These are phyloP conservation scores for Enteromius paludinosus DNA, from an alignment of 2,797 vertebrate genomes.

Conservation along the genomic window DNA sequence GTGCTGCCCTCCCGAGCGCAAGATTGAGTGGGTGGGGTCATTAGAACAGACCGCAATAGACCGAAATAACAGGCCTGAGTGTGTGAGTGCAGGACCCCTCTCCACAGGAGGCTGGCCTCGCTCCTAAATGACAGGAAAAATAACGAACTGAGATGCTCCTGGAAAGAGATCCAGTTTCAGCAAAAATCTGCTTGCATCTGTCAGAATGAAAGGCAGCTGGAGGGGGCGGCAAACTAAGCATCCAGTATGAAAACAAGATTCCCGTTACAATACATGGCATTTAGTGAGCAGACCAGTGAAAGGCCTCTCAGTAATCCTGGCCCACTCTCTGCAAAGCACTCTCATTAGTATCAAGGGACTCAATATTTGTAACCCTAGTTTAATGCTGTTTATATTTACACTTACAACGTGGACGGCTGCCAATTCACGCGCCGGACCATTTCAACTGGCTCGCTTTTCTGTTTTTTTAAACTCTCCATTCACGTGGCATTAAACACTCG, in stretches of 20 bases:
- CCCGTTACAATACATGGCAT: slow-evolving; percentile 71
- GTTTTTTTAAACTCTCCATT: slow-evolving; percentile 27
- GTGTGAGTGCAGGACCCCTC: slow-evolving; percentile 65
- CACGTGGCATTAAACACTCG: slow-evolving; percentile 52
- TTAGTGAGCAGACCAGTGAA: slow-evolving; percentile 73
- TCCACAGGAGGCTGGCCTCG: slow-evolving; percentile 68
- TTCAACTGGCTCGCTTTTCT: slow-evolving; percentile 43
- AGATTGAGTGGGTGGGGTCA: slow-evolving; percentile 64
- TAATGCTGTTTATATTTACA: slow-evolving; percentile 61
- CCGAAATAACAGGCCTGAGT: slow-evolving; percentile 64
- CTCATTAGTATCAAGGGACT: slow-evolving; percentile 61
- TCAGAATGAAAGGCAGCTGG: slow-evolving; percentile 84
- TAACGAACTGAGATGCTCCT: slow-evolving; percentile 53
- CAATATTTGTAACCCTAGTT: slow-evolving; percentile 56
- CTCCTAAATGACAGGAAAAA: slow-evolving; percentile 76
- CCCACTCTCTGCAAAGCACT: slow-evolving; percentile 35
- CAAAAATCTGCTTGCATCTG: slow-evolving; percentile 82
- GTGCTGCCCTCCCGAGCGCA: slow-evolving; percentile 32
- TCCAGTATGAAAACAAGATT: slow-evolving; percentile 81
- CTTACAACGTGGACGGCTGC: slow-evolving; percentile 47
- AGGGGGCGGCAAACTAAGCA: slow-evolving; percentile 79
- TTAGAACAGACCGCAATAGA: slow-evolving; percentile 59
- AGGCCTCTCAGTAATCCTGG: slow-evolving; percentile 59
- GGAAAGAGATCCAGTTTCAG: slow-evolving; percentile 73
- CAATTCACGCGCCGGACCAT: slow-evolving; percentile 38